Evolutionary conservation across 2,797 vertebrate species (phyloP), one percentile per base, ranked within the genome.

Genomic region (Gymnoscopelus microlampas): DNA sequence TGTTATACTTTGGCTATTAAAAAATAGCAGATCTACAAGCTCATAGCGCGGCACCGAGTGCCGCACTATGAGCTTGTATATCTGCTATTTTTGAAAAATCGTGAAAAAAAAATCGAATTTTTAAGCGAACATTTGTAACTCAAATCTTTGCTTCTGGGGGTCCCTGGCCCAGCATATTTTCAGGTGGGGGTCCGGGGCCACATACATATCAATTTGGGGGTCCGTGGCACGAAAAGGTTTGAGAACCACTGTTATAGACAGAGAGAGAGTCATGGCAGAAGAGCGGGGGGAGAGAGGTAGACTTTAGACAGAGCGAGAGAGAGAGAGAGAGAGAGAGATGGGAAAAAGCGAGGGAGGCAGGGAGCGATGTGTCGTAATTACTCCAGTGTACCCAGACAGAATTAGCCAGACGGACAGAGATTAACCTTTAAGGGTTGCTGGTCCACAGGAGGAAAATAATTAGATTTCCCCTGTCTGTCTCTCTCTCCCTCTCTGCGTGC

Each of bases 401-500:
- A 88, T 92, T 91, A 85, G 84, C 85, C 85, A 77, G 85, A 87
- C 77, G 85, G 90, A 90, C 90, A 89, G 88, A 92, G 92, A 93
- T 93, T 93, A 91, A 93, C 93, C 92, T 94, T 92, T 92, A 91
- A 89, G 89, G 88, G 85, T 89, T 73, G 73, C 86, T 80, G 84
- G 83, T 87, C 88, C 86, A 89, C 74, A 64, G 84, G 85, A 92
- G 86, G 78, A 79, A 88, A 92, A 92, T 93, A 91, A 94, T 93
- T 90, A 91, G 84, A 92, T 89, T 87, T 70, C 49, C 67, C 59
- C 68, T 15, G 7, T 60, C 61, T 74, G 58, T 74, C 71, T 67
- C 76, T 83, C 19, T 19, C 19, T 19, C 19, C 1, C 19, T 74
- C 71, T 67, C 76, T 83, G 80, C 85, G 77, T 82, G 80, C 85